Base-by-base conservation (phyloP, 1,140 invertebrate genomes). In the Aradophagus sp. region DNA sequence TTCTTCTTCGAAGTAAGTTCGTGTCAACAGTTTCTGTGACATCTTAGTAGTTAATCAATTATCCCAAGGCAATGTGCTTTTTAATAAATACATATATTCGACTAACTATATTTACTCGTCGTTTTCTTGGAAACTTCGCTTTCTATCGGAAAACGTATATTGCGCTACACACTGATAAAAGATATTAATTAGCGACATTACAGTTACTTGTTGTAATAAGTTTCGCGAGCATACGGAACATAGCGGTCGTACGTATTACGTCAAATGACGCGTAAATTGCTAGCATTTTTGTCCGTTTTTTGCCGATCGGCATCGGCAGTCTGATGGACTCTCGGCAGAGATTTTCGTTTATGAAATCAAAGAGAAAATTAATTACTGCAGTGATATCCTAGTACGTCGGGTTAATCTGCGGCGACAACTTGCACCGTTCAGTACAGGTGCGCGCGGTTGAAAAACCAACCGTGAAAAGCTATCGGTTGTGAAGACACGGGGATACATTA, bases 291-390 rank as follows among this genome's bases (percentile, higher is more conserved):
- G 17, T 31, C 3, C n/a, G 39, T 52, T 39, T 63, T 32, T 63
- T 41, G 47, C 26, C 8, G 11, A 41, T 20, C n/a, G 35, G 4
- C 32, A n/a, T 23, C 23, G 23, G 19, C 45, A 8, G 14, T 32
- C 26, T 48, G 38, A 58, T 13, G 12, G 26, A 48, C 8, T 23
- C 14, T 19, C 23, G 20, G 55, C 29, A 42, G 14, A 23, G 16
- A 53, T 39, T 53, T 56, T 50, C 53, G 44, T 63, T 48, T 48
- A 69, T 62, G 36, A 63, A 70, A 70, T 45, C 56, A 36, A 16
- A 36, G 35, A 58, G 66, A 48, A 58, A 63, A 52, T 70, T 61
- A 70, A 70, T 71, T 71, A 63, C 58, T 52, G 58, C 55, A 20
- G 35, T 36, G 44, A 50, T 59, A 44, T 70, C 63, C 47, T n/a